Evolutionary conservation across 2,797 vertebrate species (phyloP), one percentile per base, ranked within the genome.

Genomic region (Lateolabrax maculatus): DNA sequence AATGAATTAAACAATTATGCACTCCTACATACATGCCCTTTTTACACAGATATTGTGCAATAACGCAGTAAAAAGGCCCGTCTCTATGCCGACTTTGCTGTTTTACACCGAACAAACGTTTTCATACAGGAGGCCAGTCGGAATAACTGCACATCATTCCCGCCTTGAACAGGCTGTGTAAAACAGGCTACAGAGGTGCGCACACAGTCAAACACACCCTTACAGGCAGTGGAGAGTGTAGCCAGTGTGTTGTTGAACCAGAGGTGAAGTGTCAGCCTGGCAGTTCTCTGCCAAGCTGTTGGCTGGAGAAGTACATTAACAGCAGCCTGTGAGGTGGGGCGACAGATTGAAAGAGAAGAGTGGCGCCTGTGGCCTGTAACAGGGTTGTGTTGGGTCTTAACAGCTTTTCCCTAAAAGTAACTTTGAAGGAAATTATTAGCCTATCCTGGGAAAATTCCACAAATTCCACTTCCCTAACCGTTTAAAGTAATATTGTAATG

Each of bases 221-320:
- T 57, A 43, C 80, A 78, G 76, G 73, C 80, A 67, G 66, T 46
- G 55, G 84, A 77, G 85, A 90, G 89, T 87, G 89, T 87, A 80
- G 85, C 86, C 89, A 88, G 71, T 75, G 61, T 81, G 87, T 80
- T 89, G 85, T 89, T 90, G 91, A 91, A 93, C 89, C 87, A 84
- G 86, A 90, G 90, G 90, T 91, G 81, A 90, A 91, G 84, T 87
- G 89, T 93, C 89, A 92, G 83, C 84, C 84, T 88, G 88, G 78
- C 85, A 88, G 83, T 79, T 90, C 84, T 77, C 55, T 88, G 84
- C 88, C 84, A 87, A 88, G 84, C 89, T 87, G 88, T 86, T 90
- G 90, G 91, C 92, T 71, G 64, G 69, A 87, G 87, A 75, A 93
- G 91, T 91, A 89, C 92, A 93, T 95, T 94, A 94, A 93, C 95